phyloP scores from a whole-genome alignment of 2,888 invertebrate species.

The Orchesella flavescens region DNA sequence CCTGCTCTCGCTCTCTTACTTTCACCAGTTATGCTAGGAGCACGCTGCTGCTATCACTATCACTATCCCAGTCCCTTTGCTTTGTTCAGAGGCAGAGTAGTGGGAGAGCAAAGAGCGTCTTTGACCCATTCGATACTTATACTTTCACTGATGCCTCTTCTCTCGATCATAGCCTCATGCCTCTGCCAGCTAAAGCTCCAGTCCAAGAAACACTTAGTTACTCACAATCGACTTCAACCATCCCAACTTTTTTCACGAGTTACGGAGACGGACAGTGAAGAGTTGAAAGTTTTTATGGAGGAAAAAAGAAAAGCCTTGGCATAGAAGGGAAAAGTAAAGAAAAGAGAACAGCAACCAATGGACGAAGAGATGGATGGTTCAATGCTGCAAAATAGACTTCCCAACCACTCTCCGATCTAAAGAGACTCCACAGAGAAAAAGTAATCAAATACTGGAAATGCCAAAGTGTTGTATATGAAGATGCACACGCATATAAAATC shows the following conservation, averaged over 20 bases:
- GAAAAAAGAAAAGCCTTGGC: slow-evolving; percentile 10
- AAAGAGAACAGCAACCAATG: slow-evolving; percentile 45
- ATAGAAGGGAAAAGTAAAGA: slow-evolving; percentile 27
- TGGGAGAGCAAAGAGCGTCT: slow-evolving; percentile 33
- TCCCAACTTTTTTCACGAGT: slow-evolving; percentile 34
- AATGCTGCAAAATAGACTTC: slow-evolving; percentile 35
- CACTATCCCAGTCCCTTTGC: slow-evolving; percentile 42
- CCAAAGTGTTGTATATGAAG: slow-evolving; percentile 9
- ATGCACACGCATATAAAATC: slow-evolving; percentile 24
- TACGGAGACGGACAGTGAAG: slow-evolving; percentile 47
- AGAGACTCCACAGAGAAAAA: slow-evolving; percentile 31
- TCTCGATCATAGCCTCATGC: not conserved
- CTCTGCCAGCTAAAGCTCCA: slow-evolving; percentile 29
- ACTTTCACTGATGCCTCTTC: slow-evolving; percentile 37
- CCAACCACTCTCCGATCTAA: slow-evolving; percentile 37
- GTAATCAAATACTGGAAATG: slow-evolving; percentile 24
- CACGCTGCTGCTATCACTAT: slow-evolving; percentile 23
- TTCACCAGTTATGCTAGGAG: slow-evolving; percentile 23
- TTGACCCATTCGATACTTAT: slow-evolving; percentile 32
- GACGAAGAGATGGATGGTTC: slow-evolving; percentile 46
- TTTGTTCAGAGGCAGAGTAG: not conserved
- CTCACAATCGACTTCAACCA: slow-evolving; percentile 11
- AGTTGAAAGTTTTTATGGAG: slow-evolving; percentile 52
- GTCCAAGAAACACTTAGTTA: slow-evolving; percentile 27
- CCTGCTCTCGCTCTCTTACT: slow-evolving; percentile 36